A percentile compares a stretch with the other conserved stretches of the same genome.
These are phyloP conservation scores for Bradypus variegatus DNA, from an alignment of 2,797 vertebrate genomes.

Conservation along the genomic window DNA sequence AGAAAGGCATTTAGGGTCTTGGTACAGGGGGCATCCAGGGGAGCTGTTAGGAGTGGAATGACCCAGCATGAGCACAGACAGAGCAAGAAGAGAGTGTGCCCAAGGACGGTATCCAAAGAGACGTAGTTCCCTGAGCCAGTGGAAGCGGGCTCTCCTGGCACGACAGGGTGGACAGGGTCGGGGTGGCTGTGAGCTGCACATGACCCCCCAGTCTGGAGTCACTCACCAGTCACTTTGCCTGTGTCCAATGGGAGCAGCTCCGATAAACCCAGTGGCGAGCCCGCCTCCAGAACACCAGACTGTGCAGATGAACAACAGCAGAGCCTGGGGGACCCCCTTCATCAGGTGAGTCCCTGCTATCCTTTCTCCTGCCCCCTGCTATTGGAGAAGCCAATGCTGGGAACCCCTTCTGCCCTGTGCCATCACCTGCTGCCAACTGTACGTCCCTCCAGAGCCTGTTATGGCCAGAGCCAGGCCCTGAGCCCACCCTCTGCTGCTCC, in stretches of 20 bases:
- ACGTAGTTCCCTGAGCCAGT: not conserved
- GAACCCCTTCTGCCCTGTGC: not conserved
- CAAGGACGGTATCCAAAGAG: not conserved
- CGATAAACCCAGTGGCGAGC: accelerated
- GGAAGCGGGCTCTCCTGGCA: not conserved
- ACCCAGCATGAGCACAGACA: not conserved
- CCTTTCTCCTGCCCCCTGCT: not conserved
- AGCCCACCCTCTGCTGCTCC: accelerated
- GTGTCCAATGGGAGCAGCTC: not conserved
- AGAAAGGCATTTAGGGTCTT: not conserved
- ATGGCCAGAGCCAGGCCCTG: not conserved
- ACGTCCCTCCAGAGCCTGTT: not conserved
- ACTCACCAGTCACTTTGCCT: not conserved
- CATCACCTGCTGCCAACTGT: not conserved
- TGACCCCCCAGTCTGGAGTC: accelerated
- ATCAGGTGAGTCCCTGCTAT: constrained; percentile 25
- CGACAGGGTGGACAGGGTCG: not conserved
- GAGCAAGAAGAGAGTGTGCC: not conserved
- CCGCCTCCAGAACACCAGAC: accelerated
- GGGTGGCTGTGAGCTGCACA: not conserved
- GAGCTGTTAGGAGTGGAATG: not conserved
- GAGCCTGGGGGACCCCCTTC: accelerated
- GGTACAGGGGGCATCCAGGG: not conserved
- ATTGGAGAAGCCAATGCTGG: no score
- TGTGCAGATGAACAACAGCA: accelerated